A percentile compares a stretch with the other conserved stretches of the same genome.
Evolutionary conservation across 2,888 invertebrate genomes (phyloP).

Genomic region (Baronia brevicornis): DNA sequence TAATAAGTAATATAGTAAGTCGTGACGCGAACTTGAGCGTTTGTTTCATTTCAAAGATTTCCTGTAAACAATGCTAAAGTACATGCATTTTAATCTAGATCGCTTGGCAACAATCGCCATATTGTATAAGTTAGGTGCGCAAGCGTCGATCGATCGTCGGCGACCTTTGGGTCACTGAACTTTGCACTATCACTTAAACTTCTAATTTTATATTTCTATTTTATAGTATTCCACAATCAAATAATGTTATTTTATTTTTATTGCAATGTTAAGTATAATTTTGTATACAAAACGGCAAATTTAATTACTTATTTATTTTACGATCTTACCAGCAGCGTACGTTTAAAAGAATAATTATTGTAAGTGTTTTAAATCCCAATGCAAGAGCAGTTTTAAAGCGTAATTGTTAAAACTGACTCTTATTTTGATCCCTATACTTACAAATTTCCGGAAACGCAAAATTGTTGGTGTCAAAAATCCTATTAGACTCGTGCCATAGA

Average conservation of each 20-base stretch:
- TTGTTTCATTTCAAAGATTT: too few species aligned
- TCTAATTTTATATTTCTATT: slow-evolving; percentile 11
- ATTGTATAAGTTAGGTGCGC: slow-evolving; percentile 34
- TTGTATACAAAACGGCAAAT: too few species aligned
- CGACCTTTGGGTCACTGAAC: slow-evolving; percentile 47
- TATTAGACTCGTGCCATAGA: slow-evolving; percentile 43
- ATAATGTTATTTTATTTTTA: too few species aligned
- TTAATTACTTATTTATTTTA: background rate
- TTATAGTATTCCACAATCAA: too few species aligned
- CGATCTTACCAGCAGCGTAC: too few species aligned
- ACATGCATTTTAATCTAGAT: too few species aligned
- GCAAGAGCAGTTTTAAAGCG: slow-evolving; percentile 21
- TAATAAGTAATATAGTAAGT: too few species aligned
- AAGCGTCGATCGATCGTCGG: slow-evolving; percentile 36
- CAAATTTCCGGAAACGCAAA: slow-evolving; percentile 45
- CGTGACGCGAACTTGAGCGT: too few species aligned
- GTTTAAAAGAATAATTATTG: too few species aligned
- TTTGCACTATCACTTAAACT: slow-evolving; percentile 23
- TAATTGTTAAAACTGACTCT: slow-evolving; percentile 24
- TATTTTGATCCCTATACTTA: slow-evolving; percentile 37
- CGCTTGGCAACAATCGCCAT: slow-evolving; percentile 12
- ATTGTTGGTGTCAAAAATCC: slow-evolving; percentile 47
- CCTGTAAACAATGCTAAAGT: too few species aligned
- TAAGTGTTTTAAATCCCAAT: slow-evolving; percentile 14
- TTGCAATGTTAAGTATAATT: too few species aligned